A percentile compares a stretch with the other conserved stretches of the same genome.
These are phyloP conservation scores for Channa maculata DNA, from an alignment of 2,113 vertebrate species.

Conservation along the genomic window DNA sequence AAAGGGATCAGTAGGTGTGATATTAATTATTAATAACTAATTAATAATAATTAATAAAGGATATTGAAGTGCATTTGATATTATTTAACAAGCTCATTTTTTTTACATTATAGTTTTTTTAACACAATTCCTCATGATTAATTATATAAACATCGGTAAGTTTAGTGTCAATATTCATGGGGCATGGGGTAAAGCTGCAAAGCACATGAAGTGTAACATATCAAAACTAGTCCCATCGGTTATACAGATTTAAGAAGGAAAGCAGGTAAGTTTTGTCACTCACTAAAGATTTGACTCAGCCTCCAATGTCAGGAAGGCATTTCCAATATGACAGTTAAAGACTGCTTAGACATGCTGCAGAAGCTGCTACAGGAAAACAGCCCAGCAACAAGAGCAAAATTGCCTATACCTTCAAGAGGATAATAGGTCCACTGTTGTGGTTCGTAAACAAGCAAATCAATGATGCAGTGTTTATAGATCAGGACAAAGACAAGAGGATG, in stretches of 20 bases:
- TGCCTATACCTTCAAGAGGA: constrained; percentile 19
- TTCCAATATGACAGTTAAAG: not conserved
- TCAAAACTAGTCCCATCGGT: not conserved
- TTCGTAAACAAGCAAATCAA: constrained; percentile 17
- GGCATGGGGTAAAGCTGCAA: not conserved
- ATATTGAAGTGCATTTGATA: constrained; percentile 36
- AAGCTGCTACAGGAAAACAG: not conserved
- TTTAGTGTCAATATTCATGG: constrained; percentile 7
- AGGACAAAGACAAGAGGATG: constrained; percentile 7
- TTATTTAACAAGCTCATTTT: constrained; percentile 42
- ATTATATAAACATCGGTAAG: constrained; percentile 24
- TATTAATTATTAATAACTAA: constrained; percentile 25
- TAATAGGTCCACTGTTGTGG: constrained; percentile 7
- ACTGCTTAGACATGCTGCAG: not conserved
- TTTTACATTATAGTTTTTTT: constrained; percentile 33
- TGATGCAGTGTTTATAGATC: constrained; percentile 43
- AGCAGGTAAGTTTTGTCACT: not conserved
- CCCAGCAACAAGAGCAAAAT: constrained; percentile 11
- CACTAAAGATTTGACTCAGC: not conserved
- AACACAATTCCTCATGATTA: constrained; percentile 32
- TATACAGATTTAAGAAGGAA: no score
- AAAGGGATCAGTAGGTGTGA: not conserved
- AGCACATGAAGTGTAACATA: not conserved
- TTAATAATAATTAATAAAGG: not conserved
- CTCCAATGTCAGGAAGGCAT: not conserved